A percentile compares a stretch with the other conserved stretches of the same genome.
These are phyloP conservation scores for Emmelina monodactyla DNA, from an alignment of 2,888 invertebrate species.

Conservation along the genomic window DNA sequence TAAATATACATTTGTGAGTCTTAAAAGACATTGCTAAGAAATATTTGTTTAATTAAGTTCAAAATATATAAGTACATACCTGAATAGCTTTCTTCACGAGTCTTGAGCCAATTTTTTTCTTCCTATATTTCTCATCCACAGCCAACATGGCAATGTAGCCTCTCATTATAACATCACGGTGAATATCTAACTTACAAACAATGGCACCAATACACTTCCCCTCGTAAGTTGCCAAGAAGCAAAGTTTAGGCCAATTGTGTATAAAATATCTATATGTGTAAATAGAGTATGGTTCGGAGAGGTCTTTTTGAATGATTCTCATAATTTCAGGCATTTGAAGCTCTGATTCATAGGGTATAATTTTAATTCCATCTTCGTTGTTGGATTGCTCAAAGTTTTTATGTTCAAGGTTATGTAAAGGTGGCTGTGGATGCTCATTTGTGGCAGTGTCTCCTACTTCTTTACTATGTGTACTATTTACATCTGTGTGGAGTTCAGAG, in stretches of 20 bases:
- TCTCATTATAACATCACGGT: slow-evolving; percentile 86
- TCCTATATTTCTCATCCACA: slow-evolving; percentile 93
- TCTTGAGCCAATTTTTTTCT: slow-evolving; percentile 90
- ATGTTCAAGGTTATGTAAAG: slow-evolving; percentile 27
- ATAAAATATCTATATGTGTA: slow-evolving; percentile 99
- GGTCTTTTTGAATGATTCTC: slow-evolving; percentile 97
- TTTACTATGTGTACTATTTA: slow-evolving; percentile 53
- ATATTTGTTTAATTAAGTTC: neutral
- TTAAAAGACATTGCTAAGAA: neutral
- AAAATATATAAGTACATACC: slow-evolving; percentile 30
- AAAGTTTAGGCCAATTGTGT: slow-evolving; percentile 99
- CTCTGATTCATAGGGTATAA: slow-evolving; percentile 86
- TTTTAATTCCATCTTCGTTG: slow-evolving; percentile 40
- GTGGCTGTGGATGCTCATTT: neutral
- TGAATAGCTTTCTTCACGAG: slow-evolving; percentile 81
- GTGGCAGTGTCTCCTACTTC: slow-evolving; percentile 19
- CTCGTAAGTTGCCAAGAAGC: slow-evolving; percentile 92
- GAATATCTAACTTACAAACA: slow-evolving; percentile 97
- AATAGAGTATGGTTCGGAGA: slow-evolving; percentile 99
- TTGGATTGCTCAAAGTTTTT: slow-evolving; percentile 26
- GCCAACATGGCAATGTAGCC: slow-evolving; percentile 99
- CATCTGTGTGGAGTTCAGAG: slow-evolving; percentile 29
- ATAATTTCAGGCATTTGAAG: slow-evolving; percentile 98
- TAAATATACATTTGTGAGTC: neutral
- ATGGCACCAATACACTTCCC: slow-evolving; percentile 95